Evolutionary conservation across 1,140 invertebrate species (phyloP), one percentile per base, ranked within the genome.

Genomic region (Aleiodes sp.): DNA sequence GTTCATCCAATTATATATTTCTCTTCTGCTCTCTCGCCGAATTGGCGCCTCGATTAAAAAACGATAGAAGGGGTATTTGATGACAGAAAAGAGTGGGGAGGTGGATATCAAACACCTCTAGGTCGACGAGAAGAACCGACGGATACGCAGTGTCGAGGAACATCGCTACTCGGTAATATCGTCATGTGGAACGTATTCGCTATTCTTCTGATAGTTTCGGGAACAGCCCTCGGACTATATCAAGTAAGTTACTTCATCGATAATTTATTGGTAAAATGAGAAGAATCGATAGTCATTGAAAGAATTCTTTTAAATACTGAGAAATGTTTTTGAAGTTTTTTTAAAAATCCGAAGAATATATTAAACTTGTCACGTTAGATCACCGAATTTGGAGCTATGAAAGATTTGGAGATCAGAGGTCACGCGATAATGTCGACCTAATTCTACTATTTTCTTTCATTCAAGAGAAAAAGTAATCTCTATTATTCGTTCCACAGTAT

Each of bases 361-460:
- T 10, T 7, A 52, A 52, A 21, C 21, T 8, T 3, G n/a, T 52
- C 21, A 24, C 26, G 46, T 52, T 8, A 52, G 4, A 52, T 3
- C 12, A 52, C 7, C 7, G 19, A 16, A 21, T 4, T 52, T 16
- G 12, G 39, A 31, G 26, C 56, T 12, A 14, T 26, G 52, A 63
- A 59, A 75, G 72, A 77, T 77, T 75, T 74, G 71, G 35, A 75
- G 76, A 73, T 82, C 76, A 79, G 70, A 80, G 77, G 76, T 80
- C 75, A 72, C 31, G 8, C 60, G 79, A 80, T 80, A 80, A 80
- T n/a, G 21, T 52, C 8, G 21, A 52, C 46, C 46, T 52, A 52
- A 4, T 52, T 52, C 19, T 24, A 52, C 19, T 52, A 52, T 24
- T 52, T 52, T 2, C 46, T 35, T 26, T 33, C 8, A 41, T 68